Conservation (phyloP, 2,888 invertebrate genomes). For the Girardia tigrina region DNA sequence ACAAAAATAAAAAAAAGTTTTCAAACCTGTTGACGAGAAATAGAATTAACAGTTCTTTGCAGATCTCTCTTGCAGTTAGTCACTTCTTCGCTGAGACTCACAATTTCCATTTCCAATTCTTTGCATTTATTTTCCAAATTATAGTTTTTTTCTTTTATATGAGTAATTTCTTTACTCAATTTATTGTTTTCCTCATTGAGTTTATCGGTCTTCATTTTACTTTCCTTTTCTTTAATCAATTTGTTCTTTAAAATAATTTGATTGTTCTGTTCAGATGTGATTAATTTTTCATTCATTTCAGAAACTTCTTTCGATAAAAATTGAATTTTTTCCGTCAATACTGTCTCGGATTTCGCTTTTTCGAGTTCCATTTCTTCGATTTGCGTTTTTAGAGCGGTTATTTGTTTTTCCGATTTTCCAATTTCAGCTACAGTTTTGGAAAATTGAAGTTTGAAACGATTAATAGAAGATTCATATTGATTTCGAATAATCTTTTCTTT, state of each 20-base stretch:
- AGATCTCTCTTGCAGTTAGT: not conserved
- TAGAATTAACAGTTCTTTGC: not conserved
- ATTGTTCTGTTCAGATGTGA: not conserved
- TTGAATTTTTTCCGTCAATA: not conserved
- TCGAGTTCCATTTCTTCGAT: not conserved
- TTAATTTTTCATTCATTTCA: not conserved
- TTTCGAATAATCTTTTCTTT: not conserved
- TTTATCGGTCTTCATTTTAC: not conserved
- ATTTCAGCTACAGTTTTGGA: not conserved
- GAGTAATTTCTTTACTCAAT: not conserved
- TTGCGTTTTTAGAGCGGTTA: not conserved
- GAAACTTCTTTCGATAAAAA: not conserved
- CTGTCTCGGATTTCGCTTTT: not conserved
- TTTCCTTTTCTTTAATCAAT: not conserved
- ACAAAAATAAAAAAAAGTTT: no score
- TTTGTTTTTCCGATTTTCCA: not conserved
- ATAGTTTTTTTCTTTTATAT: not conserved
- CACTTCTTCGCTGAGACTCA: not conserved
- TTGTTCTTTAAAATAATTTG: not conserved
- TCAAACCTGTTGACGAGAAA: no score
- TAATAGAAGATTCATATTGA: slow-evolving; percentile 1
- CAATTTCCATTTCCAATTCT: not conserved
- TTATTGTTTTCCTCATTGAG: not conserved
- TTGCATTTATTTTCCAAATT: slow-evolving; percentile 11
- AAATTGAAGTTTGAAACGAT: not conserved